These are phyloP conservation scores for Myanophis thanlyinensis DNA, from an alignment of 2,113 vertebrate species.

Conservation along the genomic window DNA sequence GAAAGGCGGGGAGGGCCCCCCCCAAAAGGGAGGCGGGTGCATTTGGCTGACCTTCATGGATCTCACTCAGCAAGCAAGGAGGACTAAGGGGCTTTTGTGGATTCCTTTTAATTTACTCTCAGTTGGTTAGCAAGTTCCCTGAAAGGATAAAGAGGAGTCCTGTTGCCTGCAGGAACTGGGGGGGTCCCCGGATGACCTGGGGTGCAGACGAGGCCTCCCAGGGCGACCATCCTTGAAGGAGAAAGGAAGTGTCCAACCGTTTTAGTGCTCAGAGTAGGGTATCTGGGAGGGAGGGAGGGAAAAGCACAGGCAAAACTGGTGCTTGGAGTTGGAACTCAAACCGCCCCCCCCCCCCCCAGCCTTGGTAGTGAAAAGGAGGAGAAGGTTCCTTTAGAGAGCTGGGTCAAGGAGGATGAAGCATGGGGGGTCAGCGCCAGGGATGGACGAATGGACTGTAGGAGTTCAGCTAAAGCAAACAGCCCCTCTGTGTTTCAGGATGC, in stretches of 20 bases:
- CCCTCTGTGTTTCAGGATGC: background rate
- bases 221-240: background rate
- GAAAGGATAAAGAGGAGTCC: background rate
- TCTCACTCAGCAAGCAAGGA: background rate
- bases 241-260: background rate
- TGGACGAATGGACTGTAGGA: constrained; percentile 17
- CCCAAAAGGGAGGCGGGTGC: rapidly evolving
- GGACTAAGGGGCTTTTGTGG: background rate
- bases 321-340: background rate
- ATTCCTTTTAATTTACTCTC: background rate
- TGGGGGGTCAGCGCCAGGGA: background rate
- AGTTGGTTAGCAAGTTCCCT: background rate
- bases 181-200: background rate
- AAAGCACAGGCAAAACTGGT: background rate
- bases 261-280: background rate
- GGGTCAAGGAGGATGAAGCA: background rate
- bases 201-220: background rate
- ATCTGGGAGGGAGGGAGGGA: background rate
- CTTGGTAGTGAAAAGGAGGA: rapidly evolving
- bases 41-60: background rate
- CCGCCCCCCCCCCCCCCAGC: too few relatives aligned
- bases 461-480: constrained; percentile 17
- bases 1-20: background rate
- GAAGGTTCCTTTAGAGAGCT: background rate
- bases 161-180: background rate